phyloP scores from a whole-genome alignment of 2,113 vertebrate genomes.

The Deroptyus accipitrinus region DNA sequence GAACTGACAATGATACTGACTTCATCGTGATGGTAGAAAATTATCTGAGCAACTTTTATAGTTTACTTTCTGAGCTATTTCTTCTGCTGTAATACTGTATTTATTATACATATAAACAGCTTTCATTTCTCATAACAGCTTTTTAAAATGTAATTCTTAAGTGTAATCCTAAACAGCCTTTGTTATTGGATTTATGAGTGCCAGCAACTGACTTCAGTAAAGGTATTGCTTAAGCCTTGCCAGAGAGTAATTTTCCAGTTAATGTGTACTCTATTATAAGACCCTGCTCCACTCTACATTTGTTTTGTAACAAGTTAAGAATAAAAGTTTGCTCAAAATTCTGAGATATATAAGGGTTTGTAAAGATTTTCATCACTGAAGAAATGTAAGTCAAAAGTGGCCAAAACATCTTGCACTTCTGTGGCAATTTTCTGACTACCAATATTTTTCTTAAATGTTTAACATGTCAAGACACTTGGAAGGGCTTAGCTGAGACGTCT shows the following conservation, averaged over 20 bases:
- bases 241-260: background rate
- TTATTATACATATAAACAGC: background rate
- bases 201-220: background rate
- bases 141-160: background rate
- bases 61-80: background rate
- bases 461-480: background rate
- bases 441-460: background rate
- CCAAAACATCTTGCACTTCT: background rate
- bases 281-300: background rate
- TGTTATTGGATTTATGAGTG: background rate
- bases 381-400: background rate
- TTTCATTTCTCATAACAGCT: background rate
- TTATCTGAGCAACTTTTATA: background rate
- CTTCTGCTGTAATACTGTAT: background rate
- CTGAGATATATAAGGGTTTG: background rate
- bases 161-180: background rate
- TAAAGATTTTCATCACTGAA: background rate
- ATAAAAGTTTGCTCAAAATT: background rate
- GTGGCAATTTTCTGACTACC: background rate
- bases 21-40: background rate
- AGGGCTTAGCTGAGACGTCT: background rate
- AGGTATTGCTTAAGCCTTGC: background rate
- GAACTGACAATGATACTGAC: background rate
- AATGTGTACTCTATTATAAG: background rate
- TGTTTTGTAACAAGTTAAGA: background rate